Evolutionary conservation across 1,140 invertebrate genomes (phyloP).

Genomic region (Apis dorsata): DNA sequence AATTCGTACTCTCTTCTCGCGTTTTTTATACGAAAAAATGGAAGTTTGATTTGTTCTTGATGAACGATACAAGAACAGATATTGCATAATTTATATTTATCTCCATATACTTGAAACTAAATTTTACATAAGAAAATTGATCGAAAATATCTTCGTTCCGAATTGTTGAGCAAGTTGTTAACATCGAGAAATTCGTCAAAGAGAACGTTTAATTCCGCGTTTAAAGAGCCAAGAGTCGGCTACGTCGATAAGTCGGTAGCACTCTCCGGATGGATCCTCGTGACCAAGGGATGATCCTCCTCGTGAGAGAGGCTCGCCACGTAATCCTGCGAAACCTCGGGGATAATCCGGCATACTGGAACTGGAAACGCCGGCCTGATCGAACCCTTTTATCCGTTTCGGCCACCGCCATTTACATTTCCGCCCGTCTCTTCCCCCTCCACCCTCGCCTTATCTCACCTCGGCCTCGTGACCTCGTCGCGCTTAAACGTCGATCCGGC

Average conservation of each 20-base stretch:
- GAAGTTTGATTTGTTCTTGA: too few species aligned
- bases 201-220: not conserved
- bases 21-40: too few species aligned
- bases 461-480: slow-evolving; percentile 55
- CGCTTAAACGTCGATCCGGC: slow-evolving; percentile 62
- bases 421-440: not conserved
- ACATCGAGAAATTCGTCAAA: not conserved
- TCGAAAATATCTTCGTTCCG: too few species aligned
- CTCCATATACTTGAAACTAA: too few species aligned
- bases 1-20: too few species aligned
- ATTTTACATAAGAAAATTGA: too few species aligned
- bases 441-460: slow-evolving; percentile 58
- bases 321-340: slow-evolving; percentile 61
- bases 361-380: slow-evolving; percentile 43
- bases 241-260: slow-evolving; percentile 56
- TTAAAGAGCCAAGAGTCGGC: slow-evolving; percentile 17
- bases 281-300: slow-evolving; percentile 50
- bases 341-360: slow-evolving; percentile 60
- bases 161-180: too few species aligned
- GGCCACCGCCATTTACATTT: slow-evolving; percentile 58
- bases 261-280: slow-evolving; percentile 45
- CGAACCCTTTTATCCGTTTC: slow-evolving; percentile 66
- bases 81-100: too few species aligned
- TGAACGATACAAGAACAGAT: too few species aligned
- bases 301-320: slow-evolving; percentile 37